Percentiles rank a stretch among this genome's conserved stretches.
phyloP scores from a whole-genome alignment of 2,797 vertebrate genomes.

The Microchirus variegatus region DNA sequence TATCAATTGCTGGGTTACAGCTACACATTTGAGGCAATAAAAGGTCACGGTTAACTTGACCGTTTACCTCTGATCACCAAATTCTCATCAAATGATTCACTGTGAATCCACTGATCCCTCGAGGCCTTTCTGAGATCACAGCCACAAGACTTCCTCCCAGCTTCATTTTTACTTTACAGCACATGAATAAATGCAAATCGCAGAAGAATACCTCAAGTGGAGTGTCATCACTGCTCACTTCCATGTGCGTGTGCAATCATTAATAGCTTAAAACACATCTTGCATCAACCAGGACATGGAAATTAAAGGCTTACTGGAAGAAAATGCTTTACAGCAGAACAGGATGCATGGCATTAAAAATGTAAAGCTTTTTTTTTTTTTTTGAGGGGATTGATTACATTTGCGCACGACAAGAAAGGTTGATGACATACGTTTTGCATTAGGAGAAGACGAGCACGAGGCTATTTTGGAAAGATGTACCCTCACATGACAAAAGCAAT shows the following conservation, averaged over 20 bases:
- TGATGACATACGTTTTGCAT: slow-evolving; percentile 45
- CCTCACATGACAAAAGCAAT: slow-evolving; percentile 2
- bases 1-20: too few species aligned
- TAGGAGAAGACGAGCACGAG: slow-evolving; percentile 6
- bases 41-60: neutral
- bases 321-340: slow-evolving; percentile 21
- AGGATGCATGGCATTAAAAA: slow-evolving; percentile 62
- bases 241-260: neutral
- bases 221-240: neutral
- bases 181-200: neutral
- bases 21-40: too few species aligned
- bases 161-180: neutral
- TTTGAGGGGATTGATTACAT: slow-evolving; percentile 36
- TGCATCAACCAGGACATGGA: slow-evolving; percentile 6
- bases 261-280: slow-evolving; percentile 4
- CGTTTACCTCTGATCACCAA: too few species aligned
- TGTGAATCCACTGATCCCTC: too few species aligned
- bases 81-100: too few species aligned
- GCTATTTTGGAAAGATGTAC: slow-evolving; percentile 25
- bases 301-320: slow-evolving; percentile 4
- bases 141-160: too few species aligned
- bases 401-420: slow-evolving; percentile 30
- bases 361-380: slow-evolving; percentile 39
- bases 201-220: neutral
- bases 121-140: too few species aligned